phyloP scores from a whole-genome alignment of 2,113 vertebrate genomes.

The Ochotona princeps region DNA sequence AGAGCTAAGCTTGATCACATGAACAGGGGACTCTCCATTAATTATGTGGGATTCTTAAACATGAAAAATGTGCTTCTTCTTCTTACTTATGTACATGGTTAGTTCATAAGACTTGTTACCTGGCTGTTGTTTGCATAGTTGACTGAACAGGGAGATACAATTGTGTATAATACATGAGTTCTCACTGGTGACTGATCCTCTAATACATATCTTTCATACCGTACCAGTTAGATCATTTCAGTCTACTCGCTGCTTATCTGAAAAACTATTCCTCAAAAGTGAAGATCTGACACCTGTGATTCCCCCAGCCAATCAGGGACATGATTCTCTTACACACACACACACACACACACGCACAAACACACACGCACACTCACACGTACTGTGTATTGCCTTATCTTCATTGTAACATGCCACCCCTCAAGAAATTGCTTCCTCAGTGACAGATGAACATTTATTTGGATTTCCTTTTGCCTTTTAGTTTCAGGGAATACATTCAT shows the following conservation, averaged over 20 bases:
- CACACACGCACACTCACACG: too few relatives aligned
- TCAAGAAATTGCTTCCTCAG: background rate
- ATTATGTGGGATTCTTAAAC: slow-evolving; percentile 4
- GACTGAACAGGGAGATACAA: background rate
- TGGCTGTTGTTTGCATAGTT: background rate
- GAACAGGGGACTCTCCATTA: background rate
- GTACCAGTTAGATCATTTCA: background rate
- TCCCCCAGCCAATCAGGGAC: background rate
- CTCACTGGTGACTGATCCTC: too few relatives aligned
- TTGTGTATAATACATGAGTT: background rate
- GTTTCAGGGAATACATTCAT: background rate
- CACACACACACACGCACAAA: too few relatives aligned
- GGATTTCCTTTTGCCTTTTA: background rate
- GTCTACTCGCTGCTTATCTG: background rate
- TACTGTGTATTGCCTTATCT: too few relatives aligned
- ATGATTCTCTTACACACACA: background rate
- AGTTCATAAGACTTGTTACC: background rate
- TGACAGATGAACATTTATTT: background rate
- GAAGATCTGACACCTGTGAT: background rate
- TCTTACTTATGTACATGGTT: background rate
- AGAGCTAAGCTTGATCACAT: background rate
- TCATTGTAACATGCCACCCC: too few relatives aligned
- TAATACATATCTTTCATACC: background rate
- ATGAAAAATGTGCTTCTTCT: background rate
- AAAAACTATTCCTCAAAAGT: background rate